Conservation (phyloP, 2,888 invertebrate genomes). For the Drosophila antonietae region DNA sequence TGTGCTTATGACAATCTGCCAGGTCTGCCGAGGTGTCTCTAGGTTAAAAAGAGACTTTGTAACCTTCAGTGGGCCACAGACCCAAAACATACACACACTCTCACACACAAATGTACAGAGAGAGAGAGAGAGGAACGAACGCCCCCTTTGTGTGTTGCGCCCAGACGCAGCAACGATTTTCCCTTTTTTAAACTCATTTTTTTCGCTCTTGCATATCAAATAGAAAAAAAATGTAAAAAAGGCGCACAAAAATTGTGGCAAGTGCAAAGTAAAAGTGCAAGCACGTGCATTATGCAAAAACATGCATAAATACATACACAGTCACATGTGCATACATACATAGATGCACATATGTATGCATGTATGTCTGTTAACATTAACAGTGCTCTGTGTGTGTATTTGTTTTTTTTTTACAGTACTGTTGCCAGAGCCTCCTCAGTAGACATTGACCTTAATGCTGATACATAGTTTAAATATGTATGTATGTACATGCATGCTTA, state of each 20-base stretch:
- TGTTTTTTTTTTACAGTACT: constrained; percentile 3
- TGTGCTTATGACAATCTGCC: constrained; percentile 36
- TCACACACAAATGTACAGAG: neutral
- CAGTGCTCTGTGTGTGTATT: constrained; percentile 4
- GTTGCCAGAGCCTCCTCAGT: constrained; percentile 5
- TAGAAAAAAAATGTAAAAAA: constrained; percentile 33
- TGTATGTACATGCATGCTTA: neutral
- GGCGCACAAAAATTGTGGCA: constrained; percentile 59
- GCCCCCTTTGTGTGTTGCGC: constrained; percentile 36
- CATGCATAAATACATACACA: constrained; percentile 18
- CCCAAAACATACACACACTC: constrained; percentile 25
- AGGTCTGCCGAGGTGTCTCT: constrained; percentile 42
- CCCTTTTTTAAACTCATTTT: constrained; percentile 29
- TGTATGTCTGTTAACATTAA: neutral
- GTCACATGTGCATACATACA: neutral
- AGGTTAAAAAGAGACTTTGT: constrained; percentile 45
- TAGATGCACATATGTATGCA: neutral
- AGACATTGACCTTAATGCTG: constrained; percentile 18
- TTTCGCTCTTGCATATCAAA: constrained; percentile 44
- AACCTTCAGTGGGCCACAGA: constrained; percentile 54
- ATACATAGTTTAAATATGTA: neutral
- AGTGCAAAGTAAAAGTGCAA: constrained; percentile 75
- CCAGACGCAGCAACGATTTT: constrained; percentile 48
- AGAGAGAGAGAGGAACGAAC: neutral
- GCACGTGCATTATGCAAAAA: constrained; percentile 47